phyloP scores from a whole-genome alignment of 2,797 vertebrate genomes.

The Potorous gilbertii region DNA sequence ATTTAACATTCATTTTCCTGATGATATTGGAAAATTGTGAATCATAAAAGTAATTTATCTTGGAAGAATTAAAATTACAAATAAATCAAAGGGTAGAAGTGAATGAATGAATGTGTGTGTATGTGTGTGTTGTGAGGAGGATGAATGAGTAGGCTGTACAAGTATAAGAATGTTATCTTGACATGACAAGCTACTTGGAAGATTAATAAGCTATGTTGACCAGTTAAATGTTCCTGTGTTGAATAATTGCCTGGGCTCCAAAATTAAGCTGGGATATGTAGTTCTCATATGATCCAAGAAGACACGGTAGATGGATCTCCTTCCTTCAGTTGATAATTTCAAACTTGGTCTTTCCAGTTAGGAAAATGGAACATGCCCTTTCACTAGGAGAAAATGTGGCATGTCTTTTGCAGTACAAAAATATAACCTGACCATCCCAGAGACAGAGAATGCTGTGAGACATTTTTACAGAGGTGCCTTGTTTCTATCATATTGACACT shows the following conservation, averaged over 20 bases:
- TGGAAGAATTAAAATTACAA: neutral
- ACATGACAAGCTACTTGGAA: neutral
- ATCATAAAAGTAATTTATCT: neutral
- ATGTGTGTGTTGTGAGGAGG: neutral
- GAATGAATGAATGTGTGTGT: neutral
- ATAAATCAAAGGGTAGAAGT: neutral
- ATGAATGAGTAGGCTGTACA: neutral
- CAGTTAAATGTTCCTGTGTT: neutral
- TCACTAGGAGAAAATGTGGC: neutral
- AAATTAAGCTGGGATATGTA: neutral
- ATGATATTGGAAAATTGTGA: neutral
- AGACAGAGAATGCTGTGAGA: neutral
- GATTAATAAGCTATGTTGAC: neutral
- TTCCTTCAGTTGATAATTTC: neutral
- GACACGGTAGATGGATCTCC: neutral
- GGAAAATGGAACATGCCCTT: neutral
- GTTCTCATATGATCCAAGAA: neutral
- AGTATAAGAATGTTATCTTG: neutral
- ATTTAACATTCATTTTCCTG: neutral
- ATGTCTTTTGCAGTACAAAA: neutral
- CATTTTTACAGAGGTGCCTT: neutral
- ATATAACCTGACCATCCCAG: neutral
- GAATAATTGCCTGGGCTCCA: neutral
- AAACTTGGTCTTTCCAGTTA: neutral
- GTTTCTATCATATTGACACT: neutral